Percentiles rank a stretch among this genome's conserved stretches.
These are phyloP conservation scores for Melanocharis versteri DNA, from an alignment of 2,113 vertebrate genomes.

Conservation along the genomic window DNA sequence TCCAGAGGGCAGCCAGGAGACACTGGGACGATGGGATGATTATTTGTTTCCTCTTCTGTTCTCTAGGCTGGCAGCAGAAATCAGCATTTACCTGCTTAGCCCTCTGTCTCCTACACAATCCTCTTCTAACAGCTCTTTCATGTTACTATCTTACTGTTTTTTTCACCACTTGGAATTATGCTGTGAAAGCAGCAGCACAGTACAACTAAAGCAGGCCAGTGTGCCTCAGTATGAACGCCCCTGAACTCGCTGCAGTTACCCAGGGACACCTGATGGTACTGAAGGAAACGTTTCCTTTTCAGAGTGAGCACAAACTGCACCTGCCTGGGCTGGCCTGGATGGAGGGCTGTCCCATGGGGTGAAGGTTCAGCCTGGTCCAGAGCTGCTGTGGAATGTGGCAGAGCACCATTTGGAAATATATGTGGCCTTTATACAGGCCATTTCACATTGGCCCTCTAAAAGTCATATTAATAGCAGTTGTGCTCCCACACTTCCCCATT, in stretches of 20 bases:
- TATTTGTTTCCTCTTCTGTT: neutral
- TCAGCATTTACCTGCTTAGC: neutral
- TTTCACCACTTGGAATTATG: neutral
- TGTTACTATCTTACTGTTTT: neutral
- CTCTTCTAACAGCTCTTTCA: neutral
- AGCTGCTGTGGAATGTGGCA: neutral
- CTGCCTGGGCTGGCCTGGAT: too few species aligned
- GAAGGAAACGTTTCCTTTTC: neutral
- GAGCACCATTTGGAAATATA: neutral
- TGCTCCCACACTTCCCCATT: fast-evolving
- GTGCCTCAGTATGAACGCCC: neutral
- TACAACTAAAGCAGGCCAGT: neutral
- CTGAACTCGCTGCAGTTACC: neutral
- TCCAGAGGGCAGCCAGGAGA: neutral
- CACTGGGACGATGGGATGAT: neutral
- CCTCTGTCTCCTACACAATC: neutral
- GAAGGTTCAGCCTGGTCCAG: neutral
- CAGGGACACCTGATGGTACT: neutral
- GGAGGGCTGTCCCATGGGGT: neutral
- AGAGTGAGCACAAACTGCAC: neutral
- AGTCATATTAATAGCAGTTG: too few species aligned
- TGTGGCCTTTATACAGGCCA: neutral
- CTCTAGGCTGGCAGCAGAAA: neutral
- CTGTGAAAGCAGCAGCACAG: neutral
- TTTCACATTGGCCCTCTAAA: neutral